A percentile compares a stretch with the other conserved stretches of the same genome.
Evolutionary conservation across 2,888 invertebrate genomes (phyloP).

Genomic region (Scaptomyza reducta): DNA sequence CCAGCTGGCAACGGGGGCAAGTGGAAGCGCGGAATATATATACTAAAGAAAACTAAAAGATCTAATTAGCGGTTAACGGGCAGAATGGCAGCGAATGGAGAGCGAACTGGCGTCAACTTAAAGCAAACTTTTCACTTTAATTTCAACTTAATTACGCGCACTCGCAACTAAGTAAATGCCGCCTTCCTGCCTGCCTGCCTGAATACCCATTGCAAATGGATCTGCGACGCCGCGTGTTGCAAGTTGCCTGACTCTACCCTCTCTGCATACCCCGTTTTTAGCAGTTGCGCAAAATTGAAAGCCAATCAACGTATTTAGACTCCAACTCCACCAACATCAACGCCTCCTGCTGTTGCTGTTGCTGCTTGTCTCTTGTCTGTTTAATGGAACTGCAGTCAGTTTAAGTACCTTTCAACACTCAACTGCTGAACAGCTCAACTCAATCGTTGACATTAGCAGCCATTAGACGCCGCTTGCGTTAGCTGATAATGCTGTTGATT

Average conservation of each 20-base stretch:
- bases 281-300: slow-evolving; percentile 51
- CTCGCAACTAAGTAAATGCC: slow-evolving; percentile 36
- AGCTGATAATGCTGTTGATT: slow-evolving; percentile 54
- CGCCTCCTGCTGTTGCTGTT: neutral
- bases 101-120: slow-evolving; percentile 54
- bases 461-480: slow-evolving; percentile 40
- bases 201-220: slow-evolving; percentile 29
- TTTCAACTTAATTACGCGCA: slow-evolving; percentile 71
- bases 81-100: slow-evolving; percentile 1
- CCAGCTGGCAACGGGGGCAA: neutral
- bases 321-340: neutral
- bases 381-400: slow-evolving; percentile 37
- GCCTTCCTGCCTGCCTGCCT: slow-evolving; percentile 6
- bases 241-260: slow-evolving; percentile 1
- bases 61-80: slow-evolving; percentile 69
- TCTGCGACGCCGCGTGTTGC: slow-evolving; percentile 22
- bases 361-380: slow-evolving; percentile 20
- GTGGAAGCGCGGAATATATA: neutral
- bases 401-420: slow-evolving; percentile 28
- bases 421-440: slow-evolving; percentile 10
- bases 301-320: slow-evolving; percentile 70
- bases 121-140: slow-evolving; percentile 77
- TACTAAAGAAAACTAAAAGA: slow-evolving; percentile 66
- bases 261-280: neutral
- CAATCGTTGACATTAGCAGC: slow-evolving; percentile 28